Base-by-base conservation (phyloP, 2,888 invertebrate species). In the Drosophila maculinotata region DNA sequence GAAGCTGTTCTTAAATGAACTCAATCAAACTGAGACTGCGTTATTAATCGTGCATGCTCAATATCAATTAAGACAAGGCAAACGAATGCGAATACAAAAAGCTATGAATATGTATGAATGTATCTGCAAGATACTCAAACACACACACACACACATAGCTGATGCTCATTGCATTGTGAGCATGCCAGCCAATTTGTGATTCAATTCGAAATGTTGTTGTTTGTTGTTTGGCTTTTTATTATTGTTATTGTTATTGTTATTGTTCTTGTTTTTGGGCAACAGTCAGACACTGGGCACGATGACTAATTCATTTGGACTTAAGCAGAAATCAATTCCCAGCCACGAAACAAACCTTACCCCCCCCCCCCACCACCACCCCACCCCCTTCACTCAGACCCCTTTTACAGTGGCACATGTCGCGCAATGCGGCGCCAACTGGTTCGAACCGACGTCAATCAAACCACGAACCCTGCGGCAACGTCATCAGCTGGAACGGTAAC, bases 41-140 rank as follows among this genome's bases (percentile, higher is more conserved):
- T 67, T 67, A 80, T 77, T 83, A 69, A 75, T 68, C 57, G 58
- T 68, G 44, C 69, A 72, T 70, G 62, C 75, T 70, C 72, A 72
- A 81, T 77, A 77, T 60, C 78, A 77, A 83, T 83, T 77, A 76
- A 75, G 72, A 14, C 62, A 64, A 58, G 59, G 76, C 59, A 62
- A 66, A 47, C 35, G 44, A 39, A 25, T 42, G 30, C 20, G n/a
- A 12, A 31, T 41, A 4, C 12, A 15, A 31, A 44, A n/a, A n/a
- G n/a, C n/a, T 15, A 20, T 14, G 35, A 45, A 20, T 47, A 38
- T 31, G 26, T 26, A 31, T 15, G 53, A 28, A 49, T 44, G 39
- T 62, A 41, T 52, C 52, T 49, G 44, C 52, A 52, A 53, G 15
- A 48, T 25, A 57, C 38, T 26, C 14, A 20, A 9, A 35, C 35